Evolutionary conservation across 2,888 invertebrate genomes (phyloP).

Genomic region (Linyphia triangularis): DNA sequence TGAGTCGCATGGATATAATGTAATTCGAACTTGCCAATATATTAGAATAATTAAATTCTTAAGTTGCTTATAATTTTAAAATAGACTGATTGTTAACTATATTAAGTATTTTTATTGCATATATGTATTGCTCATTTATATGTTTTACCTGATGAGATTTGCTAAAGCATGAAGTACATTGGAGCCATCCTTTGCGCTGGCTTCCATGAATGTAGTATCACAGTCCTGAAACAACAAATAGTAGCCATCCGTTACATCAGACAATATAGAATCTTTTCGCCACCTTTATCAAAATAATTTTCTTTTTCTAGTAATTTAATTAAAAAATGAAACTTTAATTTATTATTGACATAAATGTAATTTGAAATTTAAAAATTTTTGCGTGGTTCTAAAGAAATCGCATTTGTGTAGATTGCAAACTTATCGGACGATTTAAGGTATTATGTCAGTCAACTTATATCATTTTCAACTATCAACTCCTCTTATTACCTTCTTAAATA

Average conservation of each 20-base stretch:
- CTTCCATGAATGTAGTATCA: conserved; percentile 80
- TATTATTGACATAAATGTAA: too few species aligned
- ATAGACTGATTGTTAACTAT: background rate
- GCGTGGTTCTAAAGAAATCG: too few species aligned
- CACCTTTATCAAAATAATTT: too few species aligned
- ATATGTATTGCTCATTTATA: background rate
- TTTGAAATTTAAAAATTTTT: too few species aligned
- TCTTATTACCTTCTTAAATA: too few species aligned
- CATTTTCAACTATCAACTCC: too few species aligned
- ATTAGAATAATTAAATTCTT: background rate
- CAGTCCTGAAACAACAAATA: conserved; percentile 77
- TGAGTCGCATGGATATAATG: too few species aligned
- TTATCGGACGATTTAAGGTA: too few species aligned
- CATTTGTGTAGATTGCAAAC: too few species aligned
- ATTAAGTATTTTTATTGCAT: background rate
- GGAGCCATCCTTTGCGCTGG: conserved; percentile 80
- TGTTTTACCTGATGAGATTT: conserved; percentile 79
- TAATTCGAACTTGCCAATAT: background rate
- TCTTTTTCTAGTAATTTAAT: too few species aligned
- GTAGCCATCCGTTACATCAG: background rate
- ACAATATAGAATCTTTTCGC: background rate
- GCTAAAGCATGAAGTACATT: conserved; percentile 80
- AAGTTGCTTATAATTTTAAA: background rate
- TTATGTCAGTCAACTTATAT: too few species aligned
- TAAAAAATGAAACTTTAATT: background rate